Percentiles rank a stretch among this genome's conserved stretches.
These are phyloP conservation scores for Drosophila paulistorum DNA, from an alignment of 1,140 invertebrate genomes.

Conservation along the genomic window DNA sequence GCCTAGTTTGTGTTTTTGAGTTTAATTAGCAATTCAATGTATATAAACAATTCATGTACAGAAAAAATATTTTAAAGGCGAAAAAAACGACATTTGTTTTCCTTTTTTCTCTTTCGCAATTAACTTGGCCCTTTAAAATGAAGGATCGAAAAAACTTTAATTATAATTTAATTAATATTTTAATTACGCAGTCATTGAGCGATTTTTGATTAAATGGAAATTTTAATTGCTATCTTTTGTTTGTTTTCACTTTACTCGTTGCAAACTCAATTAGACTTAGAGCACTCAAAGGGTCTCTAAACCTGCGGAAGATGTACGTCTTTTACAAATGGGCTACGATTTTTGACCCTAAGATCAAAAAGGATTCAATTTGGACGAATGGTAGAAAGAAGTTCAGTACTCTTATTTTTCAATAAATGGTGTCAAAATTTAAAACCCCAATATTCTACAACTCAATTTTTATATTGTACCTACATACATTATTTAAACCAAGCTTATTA, in stretches of 20 bases:
- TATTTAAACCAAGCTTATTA: too few species aligned
- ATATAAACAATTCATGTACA: conserved; percentile 49
- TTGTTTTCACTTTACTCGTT: not conserved
- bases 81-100: conserved; percentile 2
- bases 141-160: conserved; percentile 48
- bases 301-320: too few species aligned
- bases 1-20: conserved; percentile 56
- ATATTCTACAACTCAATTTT: too few species aligned
- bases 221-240: conserved; percentile 55
- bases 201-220: conserved; percentile 55
- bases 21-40: conserved; percentile 61
- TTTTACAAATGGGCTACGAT: too few species aligned
- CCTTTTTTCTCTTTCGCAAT: not conserved
- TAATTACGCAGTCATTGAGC: conserved; percentile 54
- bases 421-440: too few species aligned
- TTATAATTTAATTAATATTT: conserved; percentile 76
- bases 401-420: too few species aligned
- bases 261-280: not conserved
- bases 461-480: too few species aligned
- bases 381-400: too few species aligned
- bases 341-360: too few species aligned
- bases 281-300: too few species aligned
- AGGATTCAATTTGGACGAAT: too few species aligned
- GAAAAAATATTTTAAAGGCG: conserved; percentile 5
- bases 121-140: conserved; percentile 4